Conservation (phyloP, 1,140 invertebrate genomes). For the Drosophila lowei region DNA sequence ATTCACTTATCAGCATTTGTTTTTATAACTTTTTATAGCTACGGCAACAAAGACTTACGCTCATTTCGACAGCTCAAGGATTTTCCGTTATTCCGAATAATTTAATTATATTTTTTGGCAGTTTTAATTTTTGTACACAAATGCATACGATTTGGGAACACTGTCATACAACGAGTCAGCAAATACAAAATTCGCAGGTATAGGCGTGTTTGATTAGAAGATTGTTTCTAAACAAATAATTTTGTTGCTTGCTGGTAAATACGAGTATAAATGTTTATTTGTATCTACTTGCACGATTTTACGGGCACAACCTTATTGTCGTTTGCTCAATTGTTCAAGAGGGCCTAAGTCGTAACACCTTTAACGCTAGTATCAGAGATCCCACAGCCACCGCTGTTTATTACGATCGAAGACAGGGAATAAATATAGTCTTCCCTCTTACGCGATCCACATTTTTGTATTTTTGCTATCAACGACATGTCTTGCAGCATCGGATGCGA, state of each 20-base stretch:
- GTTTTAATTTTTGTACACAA: too few relatives aligned
- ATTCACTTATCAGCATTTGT: too few relatives aligned
- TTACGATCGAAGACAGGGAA: conserved; percentile 47
- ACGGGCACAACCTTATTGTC: neutral
- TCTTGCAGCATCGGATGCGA: conserved; percentile 13
- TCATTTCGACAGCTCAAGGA: conserved; percentile 2
- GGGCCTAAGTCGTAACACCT: too few relatives aligned
- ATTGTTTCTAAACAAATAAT: too few relatives aligned
- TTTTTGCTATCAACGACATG: conserved; percentile 7
- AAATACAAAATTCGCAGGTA: too few relatives aligned
- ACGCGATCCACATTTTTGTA: conserved; percentile 32
- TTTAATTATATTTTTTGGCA: neutral
- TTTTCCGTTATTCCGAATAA: neutral
- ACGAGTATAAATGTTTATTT: too few relatives aligned
- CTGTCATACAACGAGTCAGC: too few relatives aligned
- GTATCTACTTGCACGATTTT: too few relatives aligned
- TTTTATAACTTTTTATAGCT: neutral
- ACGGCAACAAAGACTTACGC: conserved; percentile 2
- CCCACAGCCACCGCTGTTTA: conserved; percentile 24
- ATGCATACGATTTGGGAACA: too few relatives aligned
- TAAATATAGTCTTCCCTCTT: conserved; percentile 17
- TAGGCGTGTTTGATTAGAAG: too few relatives aligned
- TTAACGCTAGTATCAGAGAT: neutral
- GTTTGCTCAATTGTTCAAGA: neutral
- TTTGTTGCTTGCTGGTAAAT: too few relatives aligned